Evolutionary conservation across 1,140 invertebrate species (phyloP), one percentile per base, ranked within the genome.

Genomic region (Acromyrmex echinatior): DNA sequence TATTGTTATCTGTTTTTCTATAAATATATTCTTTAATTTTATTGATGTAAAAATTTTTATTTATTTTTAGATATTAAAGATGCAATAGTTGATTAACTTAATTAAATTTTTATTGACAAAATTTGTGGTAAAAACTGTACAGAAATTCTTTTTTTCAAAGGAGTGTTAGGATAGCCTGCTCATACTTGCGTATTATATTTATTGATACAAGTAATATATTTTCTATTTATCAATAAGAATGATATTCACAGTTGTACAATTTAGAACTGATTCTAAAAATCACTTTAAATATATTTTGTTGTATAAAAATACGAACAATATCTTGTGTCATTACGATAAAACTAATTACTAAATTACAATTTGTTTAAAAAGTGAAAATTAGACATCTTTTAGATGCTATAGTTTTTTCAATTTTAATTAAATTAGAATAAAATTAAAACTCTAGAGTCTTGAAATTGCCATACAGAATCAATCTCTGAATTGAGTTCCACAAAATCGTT

Each of bases 201-300:
- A 77, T 62, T 45, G 14, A 56, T n/a, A n/a, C 18, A n/a, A 53
- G 51, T 16, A 53, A 56, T 56, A 45, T 25, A 77, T 77, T 45
- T 62, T 10, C 2, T 28, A 9, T 7, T 14, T 77, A 18, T 14
- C 14, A 60, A 39, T 76, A 60, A 77, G 28, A 28, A 10, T 45
- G 39, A 16, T 14, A 18, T 39, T 39, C 5, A 21, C 6, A 39
- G 39, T 76, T 45, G 2, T n/a, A 2, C 16, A 56, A 56, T 6
- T 16, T n/a, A 56, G 53, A 56, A 45, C 39, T 10, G 9, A 12
- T 56, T 18, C 16, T 18, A 56, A 56, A 56, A 56, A 6, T 56
- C 9, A 56, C 1, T 53, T 53, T 16, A 56, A n/a, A 45, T 45
- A 45, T 45, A 45, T 45, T 45, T 45, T 45, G 2, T 45, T 45